These are phyloP conservation scores for Petrocephalus sullivani DNA, from an alignment of 2,797 vertebrate genomes.

Conservation along the genomic window DNA sequence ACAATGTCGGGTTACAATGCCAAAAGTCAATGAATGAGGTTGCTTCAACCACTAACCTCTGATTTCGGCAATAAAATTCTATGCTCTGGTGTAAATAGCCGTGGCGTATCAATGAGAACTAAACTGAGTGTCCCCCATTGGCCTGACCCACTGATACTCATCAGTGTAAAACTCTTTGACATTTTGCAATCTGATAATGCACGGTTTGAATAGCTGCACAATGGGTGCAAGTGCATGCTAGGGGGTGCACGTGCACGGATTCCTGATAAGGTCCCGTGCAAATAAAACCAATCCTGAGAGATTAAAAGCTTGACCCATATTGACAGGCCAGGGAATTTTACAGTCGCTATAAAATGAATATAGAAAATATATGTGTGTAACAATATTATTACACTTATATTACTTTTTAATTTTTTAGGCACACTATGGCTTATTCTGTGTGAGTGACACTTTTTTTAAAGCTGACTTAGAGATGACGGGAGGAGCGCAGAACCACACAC, in stretches of 20 bases:
- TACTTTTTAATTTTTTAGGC: neutral
- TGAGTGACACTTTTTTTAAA: neutral
- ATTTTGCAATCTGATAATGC: conserved; percentile 13
- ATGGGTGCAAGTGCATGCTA: neutral
- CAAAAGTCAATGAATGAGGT: neutral
- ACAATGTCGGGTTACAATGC: neutral
- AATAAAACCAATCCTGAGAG: neutral
- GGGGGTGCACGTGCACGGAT: neutral
- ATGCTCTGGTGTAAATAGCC: neutral
- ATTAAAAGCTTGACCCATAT: neutral
- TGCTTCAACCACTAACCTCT: neutral
- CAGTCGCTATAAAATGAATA: conserved; percentile 10
- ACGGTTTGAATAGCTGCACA: neutral
- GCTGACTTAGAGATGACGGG: neutral
- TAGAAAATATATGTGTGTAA: neutral
- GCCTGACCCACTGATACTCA: neutral
- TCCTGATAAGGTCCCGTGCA: neutral
- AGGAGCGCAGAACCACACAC: neutral
- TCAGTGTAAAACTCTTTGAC: conserved; percentile 14
- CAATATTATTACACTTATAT: neutral
- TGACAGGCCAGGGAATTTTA: neutral
- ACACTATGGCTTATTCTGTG: neutral
- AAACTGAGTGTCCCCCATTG: neutral
- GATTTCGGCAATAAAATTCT: neutral
- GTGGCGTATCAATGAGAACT: neutral